These are phyloP conservation scores for Drosophila buzzatii DNA, from an alignment of 2,888 invertebrate species.

Conservation along the genomic window DNA sequence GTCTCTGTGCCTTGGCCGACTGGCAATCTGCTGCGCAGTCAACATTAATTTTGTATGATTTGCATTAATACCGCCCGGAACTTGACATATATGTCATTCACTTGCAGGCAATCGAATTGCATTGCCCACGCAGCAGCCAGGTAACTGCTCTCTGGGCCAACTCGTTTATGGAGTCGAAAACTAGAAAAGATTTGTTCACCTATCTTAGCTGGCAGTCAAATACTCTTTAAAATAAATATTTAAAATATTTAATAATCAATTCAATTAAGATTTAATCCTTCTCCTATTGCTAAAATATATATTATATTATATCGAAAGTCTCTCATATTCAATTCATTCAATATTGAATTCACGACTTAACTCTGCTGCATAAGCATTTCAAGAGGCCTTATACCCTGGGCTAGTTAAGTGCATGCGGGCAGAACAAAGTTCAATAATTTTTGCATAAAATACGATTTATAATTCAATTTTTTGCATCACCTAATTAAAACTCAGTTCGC, in stretches of 20 bases:
- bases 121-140: conserved; percentile 46
- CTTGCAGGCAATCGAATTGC: conserved; percentile 30
- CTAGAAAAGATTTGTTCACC: not conserved
- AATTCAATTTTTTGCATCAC: conserved; percentile 41
- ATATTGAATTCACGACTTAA: too few relatives aligned
- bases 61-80: conserved; percentile 52
- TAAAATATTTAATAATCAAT: not conserved
- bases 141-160: conserved; percentile 12
- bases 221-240: not conserved
- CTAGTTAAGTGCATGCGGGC: not conserved
- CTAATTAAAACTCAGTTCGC: conserved; percentile 58
- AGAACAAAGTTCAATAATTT: conserved; percentile 17
- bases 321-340: too few relatives aligned
- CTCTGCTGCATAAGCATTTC: not conserved
- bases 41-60: conserved; percentile 59
- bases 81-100: conserved; percentile 48
- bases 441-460: conserved; percentile 18
- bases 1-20: conserved; percentile 23
- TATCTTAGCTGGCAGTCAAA: not conserved
- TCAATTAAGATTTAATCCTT: too few relatives aligned
- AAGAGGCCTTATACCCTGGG: not conserved
- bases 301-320: too few relatives aligned
- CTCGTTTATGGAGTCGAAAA: conserved; percentile 19
- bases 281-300: not conserved
- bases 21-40: conserved; percentile 40